Conservation (phyloP, 2,888 invertebrate species). For the Amblyjoppa proteus region DNA sequence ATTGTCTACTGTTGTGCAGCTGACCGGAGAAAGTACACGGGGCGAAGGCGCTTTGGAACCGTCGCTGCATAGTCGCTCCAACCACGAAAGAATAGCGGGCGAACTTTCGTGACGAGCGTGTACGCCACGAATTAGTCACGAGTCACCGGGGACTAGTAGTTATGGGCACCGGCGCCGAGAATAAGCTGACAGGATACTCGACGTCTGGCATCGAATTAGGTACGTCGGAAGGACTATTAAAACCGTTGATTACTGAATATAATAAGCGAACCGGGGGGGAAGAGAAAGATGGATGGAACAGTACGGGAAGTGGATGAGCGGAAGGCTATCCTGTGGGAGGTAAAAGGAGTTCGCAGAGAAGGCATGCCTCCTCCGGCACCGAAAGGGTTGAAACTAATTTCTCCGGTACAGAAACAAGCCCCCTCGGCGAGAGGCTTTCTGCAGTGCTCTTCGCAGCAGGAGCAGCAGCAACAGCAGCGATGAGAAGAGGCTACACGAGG, state of each 20-base stretch:
- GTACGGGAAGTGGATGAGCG: neutral
- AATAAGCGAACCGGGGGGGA: constrained; percentile 49
- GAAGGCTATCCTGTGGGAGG: constrained; percentile 14
- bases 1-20: neutral
- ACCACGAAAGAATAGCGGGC: neutral
- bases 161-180: neutral
- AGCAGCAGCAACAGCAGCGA: constrained; percentile 2
- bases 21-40: neutral
- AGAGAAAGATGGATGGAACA: constrained; percentile 4
- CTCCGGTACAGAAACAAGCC: constrained; percentile 48
- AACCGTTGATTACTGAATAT: constrained; percentile 62
- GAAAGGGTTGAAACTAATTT: constrained; percentile 60
- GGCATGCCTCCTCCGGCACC: constrained; percentile 31
- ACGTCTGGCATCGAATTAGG: constrained; percentile 56
- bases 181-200: constrained; percentile 29
- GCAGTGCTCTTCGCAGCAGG: constrained; percentile 18
- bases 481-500: constrained; percentile 3
- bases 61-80: neutral
- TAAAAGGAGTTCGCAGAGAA: neutral
- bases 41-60: neutral
- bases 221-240: constrained; percentile 53
- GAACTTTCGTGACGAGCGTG: constrained; percentile 10
- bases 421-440: constrained; percentile 35
- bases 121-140: neutral
- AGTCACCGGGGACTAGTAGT: constrained; percentile 17